phyloP scores from a whole-genome alignment of 2,113 vertebrate species.

The Rhabdomys dilectus region DNA sequence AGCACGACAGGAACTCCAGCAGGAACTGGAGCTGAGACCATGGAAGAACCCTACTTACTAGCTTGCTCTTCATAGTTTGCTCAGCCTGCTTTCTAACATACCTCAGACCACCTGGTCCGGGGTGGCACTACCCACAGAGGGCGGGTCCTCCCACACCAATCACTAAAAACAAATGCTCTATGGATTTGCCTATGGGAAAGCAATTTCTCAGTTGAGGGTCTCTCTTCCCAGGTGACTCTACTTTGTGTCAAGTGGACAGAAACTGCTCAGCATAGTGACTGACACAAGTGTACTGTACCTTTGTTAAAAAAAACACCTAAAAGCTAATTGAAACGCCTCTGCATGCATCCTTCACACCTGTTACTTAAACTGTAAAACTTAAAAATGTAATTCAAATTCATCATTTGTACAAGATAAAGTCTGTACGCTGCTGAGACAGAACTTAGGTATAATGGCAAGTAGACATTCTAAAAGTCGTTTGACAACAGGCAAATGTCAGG shows the following conservation, averaged over 20 bases:
- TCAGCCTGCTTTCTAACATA: not conserved
- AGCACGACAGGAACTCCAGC: not conserved
- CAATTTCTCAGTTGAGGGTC: not conserved
- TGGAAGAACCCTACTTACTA: not conserved
- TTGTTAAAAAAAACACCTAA: not conserved
- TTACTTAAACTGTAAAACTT: conserved; percentile 20
- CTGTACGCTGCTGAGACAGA: not conserved
- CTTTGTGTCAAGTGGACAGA: not conserved
- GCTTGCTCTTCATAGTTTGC: not conserved
- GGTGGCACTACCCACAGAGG: not conserved
- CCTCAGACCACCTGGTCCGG: no score
- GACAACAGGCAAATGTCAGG: not conserved
- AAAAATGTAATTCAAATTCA: conserved; percentile 51
- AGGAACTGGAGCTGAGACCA: not conserved
- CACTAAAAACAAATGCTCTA: not conserved
- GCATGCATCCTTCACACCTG: not conserved
- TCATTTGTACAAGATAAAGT: conserved; percentile 13
- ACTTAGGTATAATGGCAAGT: not conserved
- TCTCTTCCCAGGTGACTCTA: not conserved
- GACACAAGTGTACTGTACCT: not conserved
- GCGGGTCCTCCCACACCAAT: not conserved
- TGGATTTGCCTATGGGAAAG: not conserved
- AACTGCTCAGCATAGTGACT: not conserved
- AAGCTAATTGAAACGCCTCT: conserved; percentile 6
- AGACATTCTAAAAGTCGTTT: not conserved